Percentiles rank a stretch among this genome's conserved stretches.
Evolutionary conservation across 2,797 vertebrate species (phyloP).

Genomic region (Cynopterus sphinx): DNA sequence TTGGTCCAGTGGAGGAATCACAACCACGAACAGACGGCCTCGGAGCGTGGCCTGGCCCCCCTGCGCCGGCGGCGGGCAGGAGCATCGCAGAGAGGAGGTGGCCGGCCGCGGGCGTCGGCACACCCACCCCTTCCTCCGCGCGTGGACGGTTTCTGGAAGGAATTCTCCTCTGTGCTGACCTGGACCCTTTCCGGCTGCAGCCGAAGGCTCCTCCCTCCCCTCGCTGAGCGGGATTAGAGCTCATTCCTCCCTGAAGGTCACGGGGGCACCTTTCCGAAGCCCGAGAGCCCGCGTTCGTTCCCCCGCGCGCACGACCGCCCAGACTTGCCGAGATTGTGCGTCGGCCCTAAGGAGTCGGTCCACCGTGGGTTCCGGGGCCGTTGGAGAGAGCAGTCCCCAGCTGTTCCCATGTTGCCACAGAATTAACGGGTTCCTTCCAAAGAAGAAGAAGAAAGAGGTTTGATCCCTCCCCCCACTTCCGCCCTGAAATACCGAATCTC

Average conservation of each 20-base stretch:
- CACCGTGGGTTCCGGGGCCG: neutral
- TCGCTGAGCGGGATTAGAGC: neutral
- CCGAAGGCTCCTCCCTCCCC: neutral
- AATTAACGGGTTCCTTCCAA: neutral
- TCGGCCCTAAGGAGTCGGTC: neutral
- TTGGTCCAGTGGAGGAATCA: neutral
- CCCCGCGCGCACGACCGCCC: neutral
- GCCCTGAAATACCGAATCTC: conserved; percentile 16
- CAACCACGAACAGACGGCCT: neutral
- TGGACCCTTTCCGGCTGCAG: neutral
- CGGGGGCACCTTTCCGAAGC: neutral
- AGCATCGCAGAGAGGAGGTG: neutral
- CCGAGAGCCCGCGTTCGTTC: fast-evolving
- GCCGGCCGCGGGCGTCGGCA: neutral
- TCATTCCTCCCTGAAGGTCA: neutral
- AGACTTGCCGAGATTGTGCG: neutral
- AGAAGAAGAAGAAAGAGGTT: neutral
- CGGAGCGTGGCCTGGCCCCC: neutral
- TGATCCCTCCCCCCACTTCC: neutral
- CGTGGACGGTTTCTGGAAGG: neutral
- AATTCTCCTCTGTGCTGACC: neutral
- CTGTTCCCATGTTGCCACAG: conserved; percentile 34
- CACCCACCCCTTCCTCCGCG: neutral
- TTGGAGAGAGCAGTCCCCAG: conserved; percentile 50
- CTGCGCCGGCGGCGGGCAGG: neutral